phyloP scores from a whole-genome alignment of 2,888 invertebrate species.

The Cephus pygmeus region DNA sequence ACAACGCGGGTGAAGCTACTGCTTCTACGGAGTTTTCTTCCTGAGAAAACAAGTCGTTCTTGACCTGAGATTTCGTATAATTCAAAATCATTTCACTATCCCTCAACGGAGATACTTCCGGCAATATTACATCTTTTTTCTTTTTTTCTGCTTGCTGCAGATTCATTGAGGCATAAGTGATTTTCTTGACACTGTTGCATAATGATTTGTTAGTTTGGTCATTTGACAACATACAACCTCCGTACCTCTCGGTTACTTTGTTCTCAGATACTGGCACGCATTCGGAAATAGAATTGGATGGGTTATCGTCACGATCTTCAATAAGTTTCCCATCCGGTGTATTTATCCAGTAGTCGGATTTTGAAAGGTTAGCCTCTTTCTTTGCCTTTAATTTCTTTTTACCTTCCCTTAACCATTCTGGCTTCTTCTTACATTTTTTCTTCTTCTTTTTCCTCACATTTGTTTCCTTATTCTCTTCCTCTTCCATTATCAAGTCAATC shows the following conservation, averaged over 20 bases:
- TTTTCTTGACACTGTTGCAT: not conserved
- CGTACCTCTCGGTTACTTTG: slow-evolving; percentile 35
- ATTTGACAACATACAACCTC: slow-evolving; percentile 4
- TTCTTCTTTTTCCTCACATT: slow-evolving; percentile 27
- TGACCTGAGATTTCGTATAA: slow-evolving; percentile 18
- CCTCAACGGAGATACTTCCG: slow-evolving; percentile 17
- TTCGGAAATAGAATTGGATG: slow-evolving; percentile 11
- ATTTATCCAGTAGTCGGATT: slow-evolving; percentile 27
- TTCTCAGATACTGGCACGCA: slow-evolving; percentile 34
- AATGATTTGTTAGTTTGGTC: not conserved
- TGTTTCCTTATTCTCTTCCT: slow-evolving; percentile 21
- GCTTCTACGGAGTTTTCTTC: slow-evolving; percentile 6
- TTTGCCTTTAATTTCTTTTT: slow-evolving; percentile 32
- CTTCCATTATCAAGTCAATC: slow-evolving; percentile 46
- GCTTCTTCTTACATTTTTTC: slow-evolving; percentile 30
- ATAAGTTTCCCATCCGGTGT: slow-evolving; percentile 43
- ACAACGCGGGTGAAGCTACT: slow-evolving; percentile 23
- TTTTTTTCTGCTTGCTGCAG: slow-evolving; percentile 8
- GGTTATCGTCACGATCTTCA: slow-evolving; percentile 27
- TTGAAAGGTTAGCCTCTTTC: slow-evolving; percentile 6
- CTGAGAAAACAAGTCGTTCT: slow-evolving; percentile 18
- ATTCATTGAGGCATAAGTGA: not conserved
- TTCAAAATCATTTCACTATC: slow-evolving; percentile 19
- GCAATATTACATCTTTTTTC: slow-evolving; percentile 20
- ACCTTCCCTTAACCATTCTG: slow-evolving; percentile 36